Evolutionary conservation across 2,888 invertebrate genomes (phyloP), one percentile per base, ranked within the genome.

Genomic region (Drosophila macrospina): DNA sequence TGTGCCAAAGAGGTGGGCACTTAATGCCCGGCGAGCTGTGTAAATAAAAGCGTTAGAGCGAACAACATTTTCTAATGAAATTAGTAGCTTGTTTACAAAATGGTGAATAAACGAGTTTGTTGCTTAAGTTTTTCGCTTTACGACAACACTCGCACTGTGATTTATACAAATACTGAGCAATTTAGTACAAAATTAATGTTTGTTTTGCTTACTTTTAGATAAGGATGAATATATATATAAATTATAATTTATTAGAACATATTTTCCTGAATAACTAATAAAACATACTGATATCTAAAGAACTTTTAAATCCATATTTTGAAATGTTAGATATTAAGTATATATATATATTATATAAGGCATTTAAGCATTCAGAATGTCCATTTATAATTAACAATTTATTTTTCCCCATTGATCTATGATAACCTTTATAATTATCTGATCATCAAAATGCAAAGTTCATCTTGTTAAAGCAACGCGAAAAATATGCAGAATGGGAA

Each of bases 1-100:
- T 85, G 86, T 79, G 83, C 74, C 88, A 86, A 77, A 72, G 83
- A 83, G 83, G 83, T 88, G 83, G 83, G 88, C 70, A 80, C 88
- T 77, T 80, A 88, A 74, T 77, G 74, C 69, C 69, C 70, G 69
- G 37, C 77, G 83, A 83, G 72, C 72, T 77, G 86, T 72, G 80
- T 77, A 85, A 88, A 87, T 81, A 85, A 85, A 85, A 77, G 54
- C 76, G 61, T 50, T 52, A 61, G 54, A 48, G 70, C 56, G 65
- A 65, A 48, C 63, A 61, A 57, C 60, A 71, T 69, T 83, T 82
- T 67, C 69, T 39, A 77, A 66, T 61, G 66, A 71, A 74, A 72
- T 85, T 78, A 67, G 75, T 81, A 59, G 73, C 84, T 80, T 74
- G 74, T 74, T 59, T 52, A 78, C 77, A 78, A 78, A 78, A 78